Evolutionary conservation across 2,797 vertebrate species (phyloP), one percentile per base, ranked within the genome.

Genomic region (Chiroxiphia lanceolata): DNA sequence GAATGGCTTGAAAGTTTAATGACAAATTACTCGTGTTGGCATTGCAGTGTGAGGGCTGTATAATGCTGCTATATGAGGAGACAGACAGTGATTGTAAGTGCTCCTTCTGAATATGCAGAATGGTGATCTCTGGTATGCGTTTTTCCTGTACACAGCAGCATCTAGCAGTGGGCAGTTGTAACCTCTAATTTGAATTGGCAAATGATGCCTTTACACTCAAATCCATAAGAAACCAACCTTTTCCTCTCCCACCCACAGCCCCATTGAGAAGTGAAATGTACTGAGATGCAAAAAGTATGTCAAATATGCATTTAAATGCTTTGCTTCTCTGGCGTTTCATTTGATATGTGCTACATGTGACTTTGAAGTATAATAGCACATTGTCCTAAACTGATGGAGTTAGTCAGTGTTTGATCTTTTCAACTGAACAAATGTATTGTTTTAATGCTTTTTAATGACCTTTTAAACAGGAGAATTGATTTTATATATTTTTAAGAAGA

Each of bases 361-460:
- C 93, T 96, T 91, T 44, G 86, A 93, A 91, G 78, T 92, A 97
- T 95, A 97, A 94, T 95, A 94, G 79, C 72, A 69, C 76, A 83
- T 96, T 97, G 93, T 97, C 78, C 87, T 80, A 42, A 83, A 61
- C 64, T 83, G 59, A 45, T 89, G 70, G 69, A 85, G 71, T 90
- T 90, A 94, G 54, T 79, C 80, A 93, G 53, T 70, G 78, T 95
- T 94, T 96, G 82, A 96, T 94, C 59, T 89, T 83, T 82, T 91
- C 64, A 88, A 3, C 64, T 90, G 92, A 95, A 94, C 59, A 95
- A 95, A 93, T 47, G 70, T 38, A 88, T 95, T 94, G 83, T 96
- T 96, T 94, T 48, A 83, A 63, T 80, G 63, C 44, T 83, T 74
- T 79, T 90, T 21, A 44, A 61, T 77, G 88, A 76, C 57, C 61